phyloP scores from a whole-genome alignment of 2,888 invertebrate species.

The Trichogramma dendrolimi region DNA sequence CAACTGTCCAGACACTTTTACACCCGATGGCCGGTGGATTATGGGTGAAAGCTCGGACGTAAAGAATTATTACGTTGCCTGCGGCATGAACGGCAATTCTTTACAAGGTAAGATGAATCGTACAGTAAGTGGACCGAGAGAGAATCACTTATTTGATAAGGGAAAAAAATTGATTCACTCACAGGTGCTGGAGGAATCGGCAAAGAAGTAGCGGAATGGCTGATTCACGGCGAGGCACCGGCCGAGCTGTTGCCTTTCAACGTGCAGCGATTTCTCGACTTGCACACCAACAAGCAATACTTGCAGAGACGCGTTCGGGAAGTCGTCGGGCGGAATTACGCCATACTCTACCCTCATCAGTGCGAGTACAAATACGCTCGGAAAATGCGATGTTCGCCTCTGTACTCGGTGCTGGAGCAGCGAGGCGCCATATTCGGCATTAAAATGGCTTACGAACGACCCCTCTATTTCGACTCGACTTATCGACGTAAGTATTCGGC shows the following conservation, averaged over 20 bases:
- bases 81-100: constrained; percentile 69
- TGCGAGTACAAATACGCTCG: constrained; percentile 62
- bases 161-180: not conserved
- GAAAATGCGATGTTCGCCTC: constrained; percentile 63
- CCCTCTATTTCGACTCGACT: constrained; percentile 64
- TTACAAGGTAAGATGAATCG: constrained; percentile 52
- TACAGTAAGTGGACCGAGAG: not conserved
- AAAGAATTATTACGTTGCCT: constrained; percentile 68
- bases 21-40: constrained; percentile 68
- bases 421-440: constrained; percentile 67
- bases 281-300: constrained; percentile 63
- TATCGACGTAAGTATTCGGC: constrained; percentile 52
- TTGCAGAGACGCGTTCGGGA: constrained; percentile 63
- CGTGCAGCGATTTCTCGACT: constrained; percentile 63
- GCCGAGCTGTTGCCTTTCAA: constrained; percentile 62
- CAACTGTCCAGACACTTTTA: constrained; percentile 68
- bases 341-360: constrained; percentile 59
- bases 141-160: not conserved
- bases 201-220: constrained; percentile 65
- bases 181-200: constrained; percentile 67
- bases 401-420: constrained; percentile 64
- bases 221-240: constrained; percentile 62
- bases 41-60: constrained; percentile 67
- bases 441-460: constrained; percentile 68
- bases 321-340: constrained; percentile 63